Conservation (phyloP, 2,797 vertebrate species). For the Scolopax rusticola region DNA sequence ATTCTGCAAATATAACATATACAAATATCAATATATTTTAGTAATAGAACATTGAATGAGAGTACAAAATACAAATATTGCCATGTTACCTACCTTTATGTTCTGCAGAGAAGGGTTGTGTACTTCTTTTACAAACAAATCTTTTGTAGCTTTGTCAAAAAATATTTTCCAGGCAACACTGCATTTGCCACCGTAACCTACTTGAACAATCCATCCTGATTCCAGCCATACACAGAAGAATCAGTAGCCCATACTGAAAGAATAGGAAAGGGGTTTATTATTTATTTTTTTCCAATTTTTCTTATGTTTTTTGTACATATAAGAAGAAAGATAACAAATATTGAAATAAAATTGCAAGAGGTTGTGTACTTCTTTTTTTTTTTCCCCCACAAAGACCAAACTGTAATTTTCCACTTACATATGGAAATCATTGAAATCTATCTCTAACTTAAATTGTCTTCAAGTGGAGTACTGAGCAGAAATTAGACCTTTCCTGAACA, state of each 20-base stretch:
- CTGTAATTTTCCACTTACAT: background rate
- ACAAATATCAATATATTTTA: background rate
- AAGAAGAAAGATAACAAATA: background rate
- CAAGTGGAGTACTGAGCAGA: background rate
- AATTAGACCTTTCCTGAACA: background rate
- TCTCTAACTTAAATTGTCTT: background rate
- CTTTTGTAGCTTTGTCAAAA: background rate
- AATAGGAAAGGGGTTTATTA: background rate
- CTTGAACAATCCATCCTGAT: background rate
- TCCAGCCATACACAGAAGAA: background rate
- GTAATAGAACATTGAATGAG: background rate
- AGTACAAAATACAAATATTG: background rate
- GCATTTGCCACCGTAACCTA: background rate
- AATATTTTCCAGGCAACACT: background rate
- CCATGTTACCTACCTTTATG: background rate
- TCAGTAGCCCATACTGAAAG: background rate
- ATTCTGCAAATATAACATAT: background rate
- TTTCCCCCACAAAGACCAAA: background rate
- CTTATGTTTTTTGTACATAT: background rate
- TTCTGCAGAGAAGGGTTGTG: background rate
- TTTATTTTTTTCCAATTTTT: background rate
- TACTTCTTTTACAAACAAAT: background rate
- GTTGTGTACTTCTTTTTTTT: fast-evolving
- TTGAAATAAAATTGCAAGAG: background rate
- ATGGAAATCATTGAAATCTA: background rate